phyloP scores from a whole-genome alignment of 1,140 invertebrate species.

The Semibalanus balanoides region DNA sequence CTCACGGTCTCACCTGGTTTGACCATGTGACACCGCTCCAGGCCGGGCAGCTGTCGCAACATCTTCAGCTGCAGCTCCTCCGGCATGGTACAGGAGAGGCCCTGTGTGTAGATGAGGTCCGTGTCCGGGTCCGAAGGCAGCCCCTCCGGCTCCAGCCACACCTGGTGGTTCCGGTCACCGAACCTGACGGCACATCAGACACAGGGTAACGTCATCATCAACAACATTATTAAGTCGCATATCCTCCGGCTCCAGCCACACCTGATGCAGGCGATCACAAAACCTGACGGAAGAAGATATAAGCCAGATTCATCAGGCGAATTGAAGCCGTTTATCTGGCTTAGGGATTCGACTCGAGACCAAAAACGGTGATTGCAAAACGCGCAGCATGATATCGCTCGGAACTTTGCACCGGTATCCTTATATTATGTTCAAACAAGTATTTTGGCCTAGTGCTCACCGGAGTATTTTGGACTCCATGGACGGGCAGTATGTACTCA shows the following conservation, averaged over 20 bases:
- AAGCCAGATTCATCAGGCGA: too few relatives aligned
- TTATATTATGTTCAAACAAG: too few relatives aligned
- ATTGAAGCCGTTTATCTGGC: too few relatives aligned
- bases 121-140: slow-evolving; percentile 74
- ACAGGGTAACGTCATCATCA: too few relatives aligned
- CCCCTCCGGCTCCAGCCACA: slow-evolving; percentile 89
- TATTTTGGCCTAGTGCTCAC: too few relatives aligned
- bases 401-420: too few relatives aligned
- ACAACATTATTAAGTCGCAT: too few relatives aligned
- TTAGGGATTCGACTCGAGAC: too few relatives aligned
- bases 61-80: slow-evolving; percentile 61
- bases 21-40: slow-evolving; percentile 58
- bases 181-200: not conserved
- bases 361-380: too few relatives aligned
- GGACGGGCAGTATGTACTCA: slow-evolving; percentile 13
- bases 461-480: too few relatives aligned
- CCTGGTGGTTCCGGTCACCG: slow-evolving; percentile 41
- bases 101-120: slow-evolving; percentile 73
- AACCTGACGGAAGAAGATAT: not conserved
- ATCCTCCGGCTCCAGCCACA: too few relatives aligned
- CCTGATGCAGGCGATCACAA: not conserved
- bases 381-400: too few relatives aligned
- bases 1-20: slow-evolving; percentile 49
- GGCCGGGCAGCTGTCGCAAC: slow-evolving; percentile 52
- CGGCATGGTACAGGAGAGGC: slow-evolving; percentile 75